Evolutionary conservation across 1,140 invertebrate species (phyloP).

Genomic region (Drosophila prosaltans): DNA sequence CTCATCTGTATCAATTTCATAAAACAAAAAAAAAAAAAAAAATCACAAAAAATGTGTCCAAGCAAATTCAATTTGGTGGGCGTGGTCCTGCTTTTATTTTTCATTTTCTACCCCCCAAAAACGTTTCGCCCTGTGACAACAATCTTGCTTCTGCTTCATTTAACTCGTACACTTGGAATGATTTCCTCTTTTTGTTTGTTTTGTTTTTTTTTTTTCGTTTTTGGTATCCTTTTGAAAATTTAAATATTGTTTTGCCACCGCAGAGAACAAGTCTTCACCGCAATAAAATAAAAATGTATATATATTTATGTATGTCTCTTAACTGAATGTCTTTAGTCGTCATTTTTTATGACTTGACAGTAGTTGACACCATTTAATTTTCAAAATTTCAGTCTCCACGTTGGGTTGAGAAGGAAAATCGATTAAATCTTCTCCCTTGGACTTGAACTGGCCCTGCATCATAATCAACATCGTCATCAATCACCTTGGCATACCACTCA

Average conservation of each 20-base stretch:
- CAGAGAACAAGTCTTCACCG: constrained; percentile 36
- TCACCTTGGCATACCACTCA: constrained; percentile 31
- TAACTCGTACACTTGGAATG: constrained; percentile 67
- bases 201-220: background rate
- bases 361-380: constrained; percentile 75
- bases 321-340: constrained; percentile 59
- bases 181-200: background rate
- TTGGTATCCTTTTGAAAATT: constrained; percentile 61
- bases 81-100: constrained; percentile 46
- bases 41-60: constrained; percentile 54
- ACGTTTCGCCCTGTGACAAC: constrained; percentile 47
- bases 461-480: constrained; percentile 67
- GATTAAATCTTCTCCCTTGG: constrained; percentile 65
- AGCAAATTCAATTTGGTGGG: constrained; percentile 69
- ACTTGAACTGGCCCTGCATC: constrained; percentile 4
- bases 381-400: constrained; percentile 7
- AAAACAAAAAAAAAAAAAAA: background rate
- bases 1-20: constrained; percentile 68
- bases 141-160: constrained; percentile 82
- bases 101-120: constrained; percentile 28
- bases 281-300: constrained; percentile 71
- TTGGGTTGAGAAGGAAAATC: constrained; percentile 34
- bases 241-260: constrained; percentile 76
- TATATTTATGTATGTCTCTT: constrained; percentile 46
- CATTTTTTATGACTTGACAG: constrained; percentile 60